Evolutionary conservation across 2,797 vertebrate genomes (phyloP).

Genomic region (Hoplostethus mediterraneus): DNA sequence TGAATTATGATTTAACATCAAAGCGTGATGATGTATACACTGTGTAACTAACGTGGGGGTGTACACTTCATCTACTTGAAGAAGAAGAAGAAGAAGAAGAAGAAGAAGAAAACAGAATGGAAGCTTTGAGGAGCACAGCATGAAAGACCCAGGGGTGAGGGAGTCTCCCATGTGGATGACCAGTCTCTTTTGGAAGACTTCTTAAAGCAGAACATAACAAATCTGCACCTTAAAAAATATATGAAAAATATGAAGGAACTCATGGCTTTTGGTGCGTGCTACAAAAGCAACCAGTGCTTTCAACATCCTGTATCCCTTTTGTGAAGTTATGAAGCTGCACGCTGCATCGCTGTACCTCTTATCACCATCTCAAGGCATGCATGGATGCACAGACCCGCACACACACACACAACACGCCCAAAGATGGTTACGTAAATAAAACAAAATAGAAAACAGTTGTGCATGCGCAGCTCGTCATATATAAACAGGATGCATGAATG

Average conservation of each 20-base stretch:
- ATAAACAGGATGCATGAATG: conserved; percentile 76
- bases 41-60: background rate
- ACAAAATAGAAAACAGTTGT: conserved; percentile 42
- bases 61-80: background rate
- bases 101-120: background rate
- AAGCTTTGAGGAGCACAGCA: conserved; percentile 24
- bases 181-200: background rate
- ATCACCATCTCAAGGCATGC: background rate
- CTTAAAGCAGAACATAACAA: conserved; percentile 24
- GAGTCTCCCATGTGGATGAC: background rate
- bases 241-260: background rate
- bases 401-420: background rate
- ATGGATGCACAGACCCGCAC: conserved; percentile 11
- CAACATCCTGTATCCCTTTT: conserved; percentile 9
- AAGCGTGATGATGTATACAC: conserved; percentile 14
- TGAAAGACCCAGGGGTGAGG: conserved; percentile 31
- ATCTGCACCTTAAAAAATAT: conserved; percentile 22
- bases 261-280: conserved; percentile 4
- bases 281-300: conserved; percentile 36
- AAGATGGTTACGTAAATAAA: conserved; percentile 69
- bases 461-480: conserved; percentile 47
- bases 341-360: conserved; percentile 1
- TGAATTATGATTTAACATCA: conserved; percentile 31
- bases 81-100: background rate
- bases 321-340: conserved; percentile 21